Evolutionary conservation across 2,888 invertebrate species (phyloP).

Genomic region (Gari tellinella): DNA sequence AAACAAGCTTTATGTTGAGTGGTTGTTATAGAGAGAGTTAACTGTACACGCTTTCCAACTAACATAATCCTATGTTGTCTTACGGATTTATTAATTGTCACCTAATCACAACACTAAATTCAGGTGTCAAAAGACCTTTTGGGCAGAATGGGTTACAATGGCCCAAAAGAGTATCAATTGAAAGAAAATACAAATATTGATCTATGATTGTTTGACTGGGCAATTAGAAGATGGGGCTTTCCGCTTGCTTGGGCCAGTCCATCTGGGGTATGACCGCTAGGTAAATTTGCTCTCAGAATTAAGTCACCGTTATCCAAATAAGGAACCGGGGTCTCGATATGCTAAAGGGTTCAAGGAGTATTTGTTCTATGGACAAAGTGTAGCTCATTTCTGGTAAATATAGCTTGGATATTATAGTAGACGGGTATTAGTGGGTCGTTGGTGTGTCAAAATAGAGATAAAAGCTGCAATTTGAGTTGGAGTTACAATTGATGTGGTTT

Average conservation of each 20-base stretch:
- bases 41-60: too few relatives aligned
- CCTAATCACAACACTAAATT: conserved; percentile 46
- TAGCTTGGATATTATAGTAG: too few relatives aligned
- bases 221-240: conserved; percentile 26
- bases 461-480: too few relatives aligned
- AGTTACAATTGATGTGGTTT: too few relatives aligned
- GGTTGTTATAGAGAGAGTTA: too few relatives aligned
- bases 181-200: conserved; percentile 51
- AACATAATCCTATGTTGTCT: conserved; percentile 34
- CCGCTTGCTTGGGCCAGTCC: background rate
- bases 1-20: too few relatives aligned
- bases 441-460: too few relatives aligned
- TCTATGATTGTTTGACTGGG: conserved; percentile 23
- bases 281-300: conserved; percentile 47
- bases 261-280: conserved; percentile 19
- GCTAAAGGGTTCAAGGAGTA: too few relatives aligned
- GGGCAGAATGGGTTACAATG: conserved; percentile 27
- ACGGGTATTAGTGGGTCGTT: too few relatives aligned
- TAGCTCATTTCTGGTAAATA: too few relatives aligned
- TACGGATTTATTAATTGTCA: conserved; percentile 18
- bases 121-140: conserved; percentile 57
- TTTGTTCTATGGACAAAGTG: too few relatives aligned
- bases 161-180: conserved; percentile 39
- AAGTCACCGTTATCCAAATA: background rate
- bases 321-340: too few relatives aligned